Evolutionary conservation across 2,113 vertebrate genomes (phyloP).

Genomic region (Furnarius figulus): DNA sequence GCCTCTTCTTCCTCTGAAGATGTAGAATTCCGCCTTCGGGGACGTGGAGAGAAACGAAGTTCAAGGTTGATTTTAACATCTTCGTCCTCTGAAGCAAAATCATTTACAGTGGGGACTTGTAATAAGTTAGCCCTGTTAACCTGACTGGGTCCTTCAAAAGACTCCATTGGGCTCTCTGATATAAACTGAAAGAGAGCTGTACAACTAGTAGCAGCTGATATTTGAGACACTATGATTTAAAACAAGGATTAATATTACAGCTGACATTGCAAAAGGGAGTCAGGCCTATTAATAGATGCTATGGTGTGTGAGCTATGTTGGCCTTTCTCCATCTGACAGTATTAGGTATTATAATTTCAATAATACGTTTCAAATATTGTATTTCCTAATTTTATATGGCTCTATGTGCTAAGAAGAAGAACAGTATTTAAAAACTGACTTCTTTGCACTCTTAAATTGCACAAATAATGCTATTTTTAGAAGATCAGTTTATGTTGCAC

Average conservation of each 20-base stretch:
- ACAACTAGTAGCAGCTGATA: constrained; percentile 79
- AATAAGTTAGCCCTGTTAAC: constrained; percentile 72
- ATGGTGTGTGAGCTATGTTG: constrained; percentile 83
- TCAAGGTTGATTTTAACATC: constrained; percentile 71
- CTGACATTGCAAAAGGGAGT: constrained; percentile 86
- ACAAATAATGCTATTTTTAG: neutral
- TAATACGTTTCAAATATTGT: constrained; percentile 23
- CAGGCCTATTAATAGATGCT: constrained; percentile 89
- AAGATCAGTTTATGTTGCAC: neutral
- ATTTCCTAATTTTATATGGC: constrained; percentile 6
- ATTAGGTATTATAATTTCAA: neutral
- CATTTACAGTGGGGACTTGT: constrained; percentile 74
- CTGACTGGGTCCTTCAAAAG: constrained; percentile 72
- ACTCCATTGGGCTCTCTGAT: constrained; percentile 87
- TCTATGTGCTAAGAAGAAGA: neutral
- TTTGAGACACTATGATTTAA: constrained; percentile 84
- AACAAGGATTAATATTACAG: constrained; percentile 91
- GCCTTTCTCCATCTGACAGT: constrained; percentile 72
- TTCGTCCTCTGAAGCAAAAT: constrained; percentile 74
- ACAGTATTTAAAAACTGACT: neutral
- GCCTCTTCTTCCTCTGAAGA: constrained; percentile 82
- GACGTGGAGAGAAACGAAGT: constrained; percentile 73
- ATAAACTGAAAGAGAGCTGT: constrained; percentile 78
- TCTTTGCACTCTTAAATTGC: neutral
- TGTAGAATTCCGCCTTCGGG: constrained; percentile 74